Conservation (phyloP, 2,797 vertebrate species). For the Anniella stebbinsi region DNA sequence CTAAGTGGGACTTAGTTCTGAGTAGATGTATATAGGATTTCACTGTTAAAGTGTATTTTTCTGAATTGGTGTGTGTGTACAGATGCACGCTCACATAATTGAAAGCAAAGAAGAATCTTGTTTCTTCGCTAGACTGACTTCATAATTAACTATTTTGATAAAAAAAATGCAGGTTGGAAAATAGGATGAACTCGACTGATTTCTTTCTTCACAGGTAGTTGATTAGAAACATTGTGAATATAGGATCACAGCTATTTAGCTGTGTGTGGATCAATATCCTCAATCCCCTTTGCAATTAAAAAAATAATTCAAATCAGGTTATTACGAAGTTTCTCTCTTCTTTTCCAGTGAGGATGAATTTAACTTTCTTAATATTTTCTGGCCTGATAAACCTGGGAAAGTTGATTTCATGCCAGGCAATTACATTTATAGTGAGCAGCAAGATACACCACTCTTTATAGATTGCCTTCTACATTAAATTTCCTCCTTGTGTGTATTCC, state of each 20-base stretch:
- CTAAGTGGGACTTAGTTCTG: no score
- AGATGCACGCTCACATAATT: background rate
- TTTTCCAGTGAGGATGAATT: background rate
- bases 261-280: conserved; percentile 8
- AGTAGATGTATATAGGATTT: no score
- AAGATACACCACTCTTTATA: background rate
- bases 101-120: background rate
- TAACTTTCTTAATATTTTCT: conserved; percentile 35
- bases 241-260: conserved; percentile 26
- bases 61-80: background rate
- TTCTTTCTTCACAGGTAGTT: conserved; percentile 22
- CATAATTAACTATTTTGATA: conserved; percentile 16
- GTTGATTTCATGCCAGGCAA: background rate
- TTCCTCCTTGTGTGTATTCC: conserved; percentile 34
- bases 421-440: background rate
- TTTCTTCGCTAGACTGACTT: background rate
- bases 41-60: background rate
- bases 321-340: conserved; percentile 7
- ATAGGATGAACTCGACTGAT: conserved; percentile 18
- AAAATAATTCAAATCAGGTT: conserved; percentile 23
- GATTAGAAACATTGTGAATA: conserved; percentile 15
- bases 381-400: background rate
- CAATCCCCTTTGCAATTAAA: conserved; percentile 23
- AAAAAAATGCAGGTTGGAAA: background rate
- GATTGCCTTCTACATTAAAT: background rate